A percentile compares a stretch with the other conserved stretches of the same genome.
Evolutionary conservation across 1,140 invertebrate genomes (phyloP).

Genomic region (Ectropis grisescens): DNA sequence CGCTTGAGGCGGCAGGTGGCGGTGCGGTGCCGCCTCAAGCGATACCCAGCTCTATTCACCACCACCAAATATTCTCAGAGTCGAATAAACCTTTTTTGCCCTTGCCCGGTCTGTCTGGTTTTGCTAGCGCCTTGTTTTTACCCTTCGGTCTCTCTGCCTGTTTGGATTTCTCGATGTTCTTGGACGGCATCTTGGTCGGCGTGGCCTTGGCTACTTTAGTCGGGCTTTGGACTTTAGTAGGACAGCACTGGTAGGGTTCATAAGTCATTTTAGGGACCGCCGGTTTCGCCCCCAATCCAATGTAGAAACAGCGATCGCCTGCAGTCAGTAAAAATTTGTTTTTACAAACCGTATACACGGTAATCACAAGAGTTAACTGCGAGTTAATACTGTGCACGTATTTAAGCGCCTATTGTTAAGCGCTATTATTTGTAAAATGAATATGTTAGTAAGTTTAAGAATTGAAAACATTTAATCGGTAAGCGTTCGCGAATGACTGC

Average conservation of each 20-base stretch:
- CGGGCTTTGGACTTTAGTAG: conserved; percentile 80
- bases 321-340: conserved; percentile 72
- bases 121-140: conserved; percentile 65
- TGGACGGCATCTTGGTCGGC: conserved; percentile 62
- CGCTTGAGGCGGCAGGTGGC: conserved; percentile 34
- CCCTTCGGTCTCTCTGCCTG: conserved; percentile 48
- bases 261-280: conserved; percentile 82
- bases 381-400: conserved; percentile 60
- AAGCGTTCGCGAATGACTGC: conserved; percentile 68
- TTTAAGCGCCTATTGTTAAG: conserved; percentile 40
- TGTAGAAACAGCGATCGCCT: conserved; percentile 96
- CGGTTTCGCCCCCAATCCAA: conserved; percentile 90
- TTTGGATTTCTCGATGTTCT: conserved; percentile 47
- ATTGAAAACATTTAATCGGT: conserved; percentile 55
- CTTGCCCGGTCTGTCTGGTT: conserved; percentile 71
- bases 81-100: conserved; percentile 86
- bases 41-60: conserved; percentile 59
- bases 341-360: conserved; percentile 55
- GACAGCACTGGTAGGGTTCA: conserved; percentile 92
- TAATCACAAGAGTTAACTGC: conserved; percentile 47
- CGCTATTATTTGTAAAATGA: conserved; percentile 53
- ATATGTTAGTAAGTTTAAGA: conserved; percentile 61
- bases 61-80: conserved; percentile 80
- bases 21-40: conserved; percentile 38
- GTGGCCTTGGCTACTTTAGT: conserved; percentile 80